Evolutionary conservation across 2,888 invertebrate genomes (phyloP).

Genomic region (Drosophila affinis): DNA sequence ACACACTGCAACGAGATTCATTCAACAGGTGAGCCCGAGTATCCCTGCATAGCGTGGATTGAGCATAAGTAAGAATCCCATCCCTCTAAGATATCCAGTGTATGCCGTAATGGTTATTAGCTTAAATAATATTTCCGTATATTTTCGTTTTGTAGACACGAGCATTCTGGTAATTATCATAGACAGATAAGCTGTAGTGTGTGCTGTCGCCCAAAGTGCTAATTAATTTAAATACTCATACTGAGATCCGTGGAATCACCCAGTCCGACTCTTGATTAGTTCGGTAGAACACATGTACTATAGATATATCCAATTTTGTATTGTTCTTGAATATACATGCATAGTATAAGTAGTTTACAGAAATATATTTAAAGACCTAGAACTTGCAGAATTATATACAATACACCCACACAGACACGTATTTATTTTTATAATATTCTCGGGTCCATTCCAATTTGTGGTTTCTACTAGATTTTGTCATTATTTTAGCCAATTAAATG

Average conservation of each 20-base stretch:
- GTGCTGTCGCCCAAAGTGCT: slow-evolving; percentile 30
- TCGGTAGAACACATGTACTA: slow-evolving; percentile 5
- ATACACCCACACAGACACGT: slow-evolving; percentile 16
- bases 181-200: slow-evolving; percentile 17
- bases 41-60: background rate
- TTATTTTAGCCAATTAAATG: slow-evolving; percentile 9
- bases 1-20: slow-evolving; percentile 36
- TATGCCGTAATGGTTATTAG: slow-evolving; percentile 21
- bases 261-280: background rate
- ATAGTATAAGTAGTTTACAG: slow-evolving; percentile 28
- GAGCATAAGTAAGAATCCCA: background rate
- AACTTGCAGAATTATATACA: slow-evolving; percentile 33
- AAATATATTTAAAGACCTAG: slow-evolving; percentile 42
- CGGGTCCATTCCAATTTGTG: slow-evolving; percentile 17
- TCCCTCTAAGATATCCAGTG: background rate
- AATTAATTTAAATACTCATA: slow-evolving; percentile 21
- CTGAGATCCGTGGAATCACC: slow-evolving; percentile 6
- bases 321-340: slow-evolving; percentile 19
- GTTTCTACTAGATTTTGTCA: slow-evolving; percentile 29
- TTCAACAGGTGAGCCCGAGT: slow-evolving; percentile 53
- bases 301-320: slow-evolving; percentile 20
- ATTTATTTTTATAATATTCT: slow-evolving; percentile 41
- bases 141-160: slow-evolving; percentile 38
- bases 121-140: slow-evolving; percentile 27
- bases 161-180: slow-evolving; percentile 36